Base-by-base conservation (phyloP, 2,888 invertebrate genomes). In the Nomada lathburiana region DNA sequence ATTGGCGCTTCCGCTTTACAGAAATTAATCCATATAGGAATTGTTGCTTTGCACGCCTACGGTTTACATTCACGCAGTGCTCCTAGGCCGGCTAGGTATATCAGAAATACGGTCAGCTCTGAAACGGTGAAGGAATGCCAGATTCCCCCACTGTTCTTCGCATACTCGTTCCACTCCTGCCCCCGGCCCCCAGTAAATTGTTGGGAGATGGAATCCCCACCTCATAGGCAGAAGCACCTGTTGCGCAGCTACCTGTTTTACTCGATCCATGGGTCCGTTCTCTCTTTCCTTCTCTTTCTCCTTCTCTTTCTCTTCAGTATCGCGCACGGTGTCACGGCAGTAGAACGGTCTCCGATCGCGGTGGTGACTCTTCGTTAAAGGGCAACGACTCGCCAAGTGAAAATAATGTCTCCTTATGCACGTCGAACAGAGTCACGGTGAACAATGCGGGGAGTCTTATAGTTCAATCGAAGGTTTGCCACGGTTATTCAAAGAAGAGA, bases 201-300 rank as follows among this genome's bases (percentile, higher is more conserved):
- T 63, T 7, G 18, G 36, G 80, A 80, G 67, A 65, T 67, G 72
- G 67, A 72, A 72, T 75, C 82, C 82, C 83, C 77, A 77, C 83
- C 73, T 72, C 70, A 57, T 50, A 74, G 80, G 74, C 88, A 88
- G 91, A 92, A 92, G 92, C 93, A 93, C 93, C 93, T 93, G 93
- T 93, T 92, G 92, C 92, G 87, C 87, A 88, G 90, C 90, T 92
- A 93, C 93, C 92, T 93, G 93, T 92, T 91, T 90, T 89, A 89
- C 90, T 90, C 87, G 88, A 80, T 86, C 81, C 84, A 80, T 82
- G 72, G 80, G 76, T 63, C 76, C 73, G 76, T 73, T 63, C 73
- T 78, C 70, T 68, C 69, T 62, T 50, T 80, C 75, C 79, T 76
- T 67, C 75, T 64, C 53, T 26, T n/a, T 64, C 70, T 75, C 60